phyloP scores from a whole-genome alignment of 2,797 vertebrate species.

The Caiman crocodilus region DNA sequence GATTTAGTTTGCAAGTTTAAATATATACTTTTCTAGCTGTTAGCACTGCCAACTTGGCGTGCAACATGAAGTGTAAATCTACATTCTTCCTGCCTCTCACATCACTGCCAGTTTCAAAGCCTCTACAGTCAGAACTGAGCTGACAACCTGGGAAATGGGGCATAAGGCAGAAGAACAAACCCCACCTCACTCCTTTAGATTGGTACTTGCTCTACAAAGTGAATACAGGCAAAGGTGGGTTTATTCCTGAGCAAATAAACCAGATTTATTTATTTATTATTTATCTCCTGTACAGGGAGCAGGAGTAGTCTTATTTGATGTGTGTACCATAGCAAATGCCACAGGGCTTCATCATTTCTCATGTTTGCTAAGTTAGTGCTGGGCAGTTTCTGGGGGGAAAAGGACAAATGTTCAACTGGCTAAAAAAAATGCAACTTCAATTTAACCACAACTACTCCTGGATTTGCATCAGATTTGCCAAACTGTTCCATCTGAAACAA shows the following conservation, averaged over 20 bases:
- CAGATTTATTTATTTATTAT: no score
- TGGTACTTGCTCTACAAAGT: neutral
- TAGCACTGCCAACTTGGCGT: neutral
- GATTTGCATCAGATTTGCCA: fast-evolving
- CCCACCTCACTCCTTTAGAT: neutral
- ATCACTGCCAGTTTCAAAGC: neutral
- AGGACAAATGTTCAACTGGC: neutral
- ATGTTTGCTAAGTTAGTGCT: fast-evolving
- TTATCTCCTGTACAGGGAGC: fast-evolving
- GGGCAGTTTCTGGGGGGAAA: neutral
- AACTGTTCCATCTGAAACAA: neutral
- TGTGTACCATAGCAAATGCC: neutral
- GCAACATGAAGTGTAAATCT: neutral
- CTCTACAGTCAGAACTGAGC: neutral
- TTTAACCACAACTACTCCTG: neutral
- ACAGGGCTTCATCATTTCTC: neutral
- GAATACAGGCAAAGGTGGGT: neutral
- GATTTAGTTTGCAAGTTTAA: neutral
- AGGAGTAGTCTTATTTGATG: neutral
- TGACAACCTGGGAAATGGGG: neutral
- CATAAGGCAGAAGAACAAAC: neutral
- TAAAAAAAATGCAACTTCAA: neutral
- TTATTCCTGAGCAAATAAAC: neutral
- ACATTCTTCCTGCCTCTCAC: neutral
- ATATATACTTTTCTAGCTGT: neutral